These are phyloP conservation scores for Formica aserva DNA, from an alignment of 2,888 invertebrate species.

Conservation along the genomic window DNA sequence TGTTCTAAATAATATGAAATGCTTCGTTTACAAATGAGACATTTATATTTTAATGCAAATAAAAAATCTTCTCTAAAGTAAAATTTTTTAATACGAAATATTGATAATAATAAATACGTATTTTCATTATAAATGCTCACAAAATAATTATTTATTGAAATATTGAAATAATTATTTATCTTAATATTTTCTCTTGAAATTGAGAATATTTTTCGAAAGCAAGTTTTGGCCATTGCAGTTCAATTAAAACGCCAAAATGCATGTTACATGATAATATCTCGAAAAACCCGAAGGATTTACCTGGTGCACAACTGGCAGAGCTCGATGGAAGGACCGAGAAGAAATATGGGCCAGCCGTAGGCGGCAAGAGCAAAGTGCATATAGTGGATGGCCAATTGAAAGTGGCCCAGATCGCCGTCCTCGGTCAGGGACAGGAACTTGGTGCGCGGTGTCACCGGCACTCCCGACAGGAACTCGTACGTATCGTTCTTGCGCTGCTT, in stretches of 20 bases:
- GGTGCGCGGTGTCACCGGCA: conserved; percentile 93
- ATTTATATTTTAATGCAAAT: neutral
- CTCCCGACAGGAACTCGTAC: conserved; percentile 94
- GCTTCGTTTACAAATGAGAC: neutral
- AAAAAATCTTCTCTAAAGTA: neutral
- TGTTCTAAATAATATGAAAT: neutral
- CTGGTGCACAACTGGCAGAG: conserved; percentile 91
- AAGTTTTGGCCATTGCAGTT: neutral
- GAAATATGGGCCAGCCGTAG: conserved; percentile 95
- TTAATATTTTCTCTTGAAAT: neutral
- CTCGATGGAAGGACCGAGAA: conserved; percentile 91
- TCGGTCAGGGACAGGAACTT: conserved; percentile 93
- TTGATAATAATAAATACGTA: neutral
- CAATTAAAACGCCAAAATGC: neutral
- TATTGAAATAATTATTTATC: neutral
- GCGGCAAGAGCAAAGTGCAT: conserved; percentile 94
- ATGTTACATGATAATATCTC: neutral
- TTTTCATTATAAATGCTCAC: neutral
- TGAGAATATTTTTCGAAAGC: neutral
- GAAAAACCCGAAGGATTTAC: conserved; percentile 70
- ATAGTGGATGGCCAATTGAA: conserved; percentile 92
- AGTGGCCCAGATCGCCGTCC: conserved; percentile 90
- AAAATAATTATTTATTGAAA: neutral
- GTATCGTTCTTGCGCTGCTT: conserved; percentile 93
- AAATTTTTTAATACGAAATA: neutral